Conservation (phyloP, 2,113 vertebrate species). For the Pelobates fuscus region DNA sequence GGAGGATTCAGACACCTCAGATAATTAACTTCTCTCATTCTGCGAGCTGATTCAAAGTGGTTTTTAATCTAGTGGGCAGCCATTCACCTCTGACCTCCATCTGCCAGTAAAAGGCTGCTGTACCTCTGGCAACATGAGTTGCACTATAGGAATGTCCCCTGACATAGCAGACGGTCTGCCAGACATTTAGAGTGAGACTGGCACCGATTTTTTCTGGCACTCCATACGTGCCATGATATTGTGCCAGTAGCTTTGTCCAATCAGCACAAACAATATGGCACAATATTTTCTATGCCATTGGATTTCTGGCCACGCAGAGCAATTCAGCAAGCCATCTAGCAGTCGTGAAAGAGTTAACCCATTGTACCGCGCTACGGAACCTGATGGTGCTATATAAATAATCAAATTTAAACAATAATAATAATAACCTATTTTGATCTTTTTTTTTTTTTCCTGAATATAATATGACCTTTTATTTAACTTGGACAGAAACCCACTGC, state of each 20-base stretch:
- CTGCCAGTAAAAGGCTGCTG: constrained; percentile 14
- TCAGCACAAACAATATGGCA: neutral
- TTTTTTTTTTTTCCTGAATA: too few relatives aligned
- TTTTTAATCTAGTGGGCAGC: constrained; percentile 47
- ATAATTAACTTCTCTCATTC: constrained; percentile 41
- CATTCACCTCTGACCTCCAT: constrained; percentile 35
- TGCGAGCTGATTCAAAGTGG: constrained; percentile 30
- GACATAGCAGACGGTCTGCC: constrained; percentile 14
- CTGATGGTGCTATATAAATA: too few relatives aligned
- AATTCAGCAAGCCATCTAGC: too few relatives aligned
- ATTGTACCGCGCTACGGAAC: too few relatives aligned
- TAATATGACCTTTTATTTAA: too few relatives aligned
- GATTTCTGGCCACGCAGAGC: too few relatives aligned
- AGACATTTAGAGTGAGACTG: constrained; percentile 32
- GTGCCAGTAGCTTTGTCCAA: neutral
- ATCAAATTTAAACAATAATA: too few relatives aligned
- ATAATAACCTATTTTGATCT: too few relatives aligned
- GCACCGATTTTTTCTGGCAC: neutral
- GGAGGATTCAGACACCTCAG: constrained; percentile 4
- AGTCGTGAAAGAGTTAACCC: too few relatives aligned
- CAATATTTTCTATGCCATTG: too few relatives aligned
- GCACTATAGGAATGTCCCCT: constrained; percentile 24
- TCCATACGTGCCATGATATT: neutral
- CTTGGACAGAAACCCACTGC: too few relatives aligned
- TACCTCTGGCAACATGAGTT: constrained; percentile 37